phyloP scores from a whole-genome alignment of 2,113 vertebrate species.

The Callipepla squamata region DNA sequence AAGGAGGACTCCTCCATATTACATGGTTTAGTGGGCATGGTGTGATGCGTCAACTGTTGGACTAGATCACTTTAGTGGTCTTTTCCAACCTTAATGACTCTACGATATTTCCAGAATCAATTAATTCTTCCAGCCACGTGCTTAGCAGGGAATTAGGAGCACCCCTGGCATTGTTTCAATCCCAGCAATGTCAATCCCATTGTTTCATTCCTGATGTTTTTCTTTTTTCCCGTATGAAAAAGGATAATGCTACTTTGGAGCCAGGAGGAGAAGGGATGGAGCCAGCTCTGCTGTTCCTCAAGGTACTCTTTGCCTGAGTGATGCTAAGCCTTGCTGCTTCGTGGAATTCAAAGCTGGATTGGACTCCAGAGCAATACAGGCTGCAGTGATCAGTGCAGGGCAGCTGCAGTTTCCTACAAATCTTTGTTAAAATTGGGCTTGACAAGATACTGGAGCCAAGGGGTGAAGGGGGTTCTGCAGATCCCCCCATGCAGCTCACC shows the following conservation, averaged over 20 bases:
- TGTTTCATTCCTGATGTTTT: background rate
- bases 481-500: background rate
- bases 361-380: background rate
- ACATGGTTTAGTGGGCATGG: too few relatives aligned
- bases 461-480: background rate
- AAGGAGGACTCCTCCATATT: background rate
- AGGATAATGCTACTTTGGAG: background rate
- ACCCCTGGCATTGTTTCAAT: fast-evolving
- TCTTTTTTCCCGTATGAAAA: fast-evolving
- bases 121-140: background rate
- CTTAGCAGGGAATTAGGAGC: background rate
- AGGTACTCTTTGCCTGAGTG: background rate
- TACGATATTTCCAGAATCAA: background rate
- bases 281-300: background rate
- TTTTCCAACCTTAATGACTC: too few relatives aligned
- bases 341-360: background rate
- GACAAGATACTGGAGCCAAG: background rate
- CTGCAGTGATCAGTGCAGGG: background rate
- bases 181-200: background rate
- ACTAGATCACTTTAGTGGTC: too few relatives aligned
- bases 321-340: fast-evolving
- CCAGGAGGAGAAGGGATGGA: background rate
- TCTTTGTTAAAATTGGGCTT: background rate
- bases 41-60: too few relatives aligned
- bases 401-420: background rate